Conservation (phyloP, 1,140 invertebrate genomes). For the Stenopsyche tienmushanensis region DNA sequence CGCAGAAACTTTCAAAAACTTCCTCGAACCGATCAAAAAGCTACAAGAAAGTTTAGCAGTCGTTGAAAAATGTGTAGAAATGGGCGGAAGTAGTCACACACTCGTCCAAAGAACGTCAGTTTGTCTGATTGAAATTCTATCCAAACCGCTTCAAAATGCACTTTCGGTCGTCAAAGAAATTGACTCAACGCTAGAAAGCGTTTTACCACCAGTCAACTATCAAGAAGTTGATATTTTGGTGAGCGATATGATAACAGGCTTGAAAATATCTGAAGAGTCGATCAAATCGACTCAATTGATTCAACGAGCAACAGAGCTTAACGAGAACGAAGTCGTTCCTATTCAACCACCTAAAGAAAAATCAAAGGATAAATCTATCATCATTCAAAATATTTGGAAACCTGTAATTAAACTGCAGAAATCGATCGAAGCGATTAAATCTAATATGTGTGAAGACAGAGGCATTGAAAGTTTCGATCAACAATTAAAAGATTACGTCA, state of each 20-base stretch:
- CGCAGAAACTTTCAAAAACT: constrained; percentile 57
- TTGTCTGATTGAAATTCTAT: constrained; percentile 60
- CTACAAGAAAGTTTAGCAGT: constrained; percentile 63
- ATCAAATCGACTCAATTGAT: constrained; percentile 55
- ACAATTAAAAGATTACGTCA: constrained; percentile 50
- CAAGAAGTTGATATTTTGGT: constrained; percentile 50
- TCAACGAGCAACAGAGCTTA: constrained; percentile 54
- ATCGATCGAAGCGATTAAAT: constrained; percentile 50
- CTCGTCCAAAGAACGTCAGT: constrained; percentile 65
- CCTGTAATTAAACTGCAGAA: constrained; percentile 50
- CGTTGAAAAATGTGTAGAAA: constrained; percentile 67
- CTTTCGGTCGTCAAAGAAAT: constrained; percentile 55
- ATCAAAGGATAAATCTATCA: constrained; percentile 31
- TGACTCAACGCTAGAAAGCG: constrained; percentile 22
- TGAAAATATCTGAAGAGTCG: constrained; percentile 56
- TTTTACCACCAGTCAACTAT: constrained; percentile 15
- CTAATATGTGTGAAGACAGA: constrained; percentile 49
- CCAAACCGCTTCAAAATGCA: constrained; percentile 55
- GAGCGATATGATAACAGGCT: constrained; percentile 53
- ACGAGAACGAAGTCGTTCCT: constrained; percentile 39
- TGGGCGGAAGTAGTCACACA: constrained; percentile 63
- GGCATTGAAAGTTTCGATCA: constrained; percentile 46
- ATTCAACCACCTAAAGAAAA: constrained; percentile 17
- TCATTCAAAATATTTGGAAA: constrained; percentile 46
- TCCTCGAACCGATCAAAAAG: constrained; percentile 61